Base-by-base conservation (phyloP, 2,888 invertebrate genomes). In the Orgyia antiqua region DNA sequence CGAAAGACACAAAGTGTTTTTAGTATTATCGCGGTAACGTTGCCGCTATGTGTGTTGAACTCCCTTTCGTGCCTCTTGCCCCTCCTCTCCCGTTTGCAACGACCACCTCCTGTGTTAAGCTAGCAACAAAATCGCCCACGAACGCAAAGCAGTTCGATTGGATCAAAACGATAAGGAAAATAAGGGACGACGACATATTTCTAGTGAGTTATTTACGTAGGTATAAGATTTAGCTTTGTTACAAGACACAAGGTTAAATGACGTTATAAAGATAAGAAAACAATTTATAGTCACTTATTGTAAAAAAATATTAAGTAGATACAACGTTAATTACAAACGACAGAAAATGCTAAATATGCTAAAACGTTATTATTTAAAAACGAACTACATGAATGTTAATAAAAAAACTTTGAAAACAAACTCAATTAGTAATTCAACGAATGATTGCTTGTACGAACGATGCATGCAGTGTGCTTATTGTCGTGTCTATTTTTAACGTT, bases 61-160 rank as follows among this genome's bases (percentile, higher is more conserved):
- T 72, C 77, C 77, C 75, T 69, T 64, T 65, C 65, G 70, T 54
- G 70, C 75, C 76, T 70, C 77, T 67, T 65, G 64, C 75, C 74
- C 71, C 74, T 53, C 72, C 71, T 68, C 71, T 68, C 67, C 69
- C 58, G 62, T 61, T 55, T 53, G 46, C 51, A 58, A 42, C 61
- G 58, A 60, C 64, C 63, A 67, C 68, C 70, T 70, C 68, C 68
- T 61, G 59, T 63, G 59, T 57, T 56, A 58, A 56, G 54, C 59
- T 58, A 59, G 55, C 58, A 58, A 65, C 61, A 61, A 68, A 68
- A 63, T 64, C 49, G 53, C 58, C 44, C 51, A 56, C 49, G 49
- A 59, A 53, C 54, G 55, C 48, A 58, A 58, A 58, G 54, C 58
- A 60, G 63, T 70, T 62, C 54, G 60, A 68, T 68, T 65, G 60